Percentiles rank a stretch among this genome's conserved stretches.
These are phyloP conservation scores for Cassiopea xamachana DNA, from an alignment of 30 jellyfish, hydroid and myxozoan species.

Conservation along the genomic window DNA sequence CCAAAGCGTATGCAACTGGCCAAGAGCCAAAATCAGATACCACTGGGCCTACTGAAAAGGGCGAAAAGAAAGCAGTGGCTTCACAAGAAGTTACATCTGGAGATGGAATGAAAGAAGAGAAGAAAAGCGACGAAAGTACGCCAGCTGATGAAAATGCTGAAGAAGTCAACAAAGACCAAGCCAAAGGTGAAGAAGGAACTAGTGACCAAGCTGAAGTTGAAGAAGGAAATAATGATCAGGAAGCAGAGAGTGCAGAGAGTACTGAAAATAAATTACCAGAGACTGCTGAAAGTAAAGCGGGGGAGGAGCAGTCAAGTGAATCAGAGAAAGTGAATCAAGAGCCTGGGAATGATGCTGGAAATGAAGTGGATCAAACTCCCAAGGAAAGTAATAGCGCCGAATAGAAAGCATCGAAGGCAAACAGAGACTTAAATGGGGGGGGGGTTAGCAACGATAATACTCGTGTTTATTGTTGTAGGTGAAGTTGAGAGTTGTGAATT, in stretches of 20 bases:
- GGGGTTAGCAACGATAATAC: background rate
- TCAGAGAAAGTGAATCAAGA: background rate
- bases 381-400: background rate
- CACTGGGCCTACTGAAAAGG: conserved; percentile 17
- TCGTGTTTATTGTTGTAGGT: background rate
- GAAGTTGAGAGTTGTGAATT: no score
- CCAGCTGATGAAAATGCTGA: background rate
- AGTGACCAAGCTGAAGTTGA: no score
- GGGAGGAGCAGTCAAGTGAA: background rate
- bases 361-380: conserved; percentile 9
- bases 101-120: background rate
- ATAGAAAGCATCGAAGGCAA: background rate
- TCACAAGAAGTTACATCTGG: conserved; percentile 1
- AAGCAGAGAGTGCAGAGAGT: background rate
- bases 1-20: conserved; percentile 4
- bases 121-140: background rate
- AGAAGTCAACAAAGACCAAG: no score
- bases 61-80: background rate
- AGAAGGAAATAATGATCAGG: background rate
- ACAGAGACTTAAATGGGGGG: background rate
- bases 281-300: background rate
- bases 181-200: no score
- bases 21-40: background rate
- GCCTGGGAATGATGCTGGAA: conserved; percentile 13
- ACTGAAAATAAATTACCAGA: background rate